Evolutionary conservation across 2,797 vertebrate genomes (phyloP), one percentile per base, ranked within the genome.

Genomic region (Rhinoraja longicauda): DNA sequence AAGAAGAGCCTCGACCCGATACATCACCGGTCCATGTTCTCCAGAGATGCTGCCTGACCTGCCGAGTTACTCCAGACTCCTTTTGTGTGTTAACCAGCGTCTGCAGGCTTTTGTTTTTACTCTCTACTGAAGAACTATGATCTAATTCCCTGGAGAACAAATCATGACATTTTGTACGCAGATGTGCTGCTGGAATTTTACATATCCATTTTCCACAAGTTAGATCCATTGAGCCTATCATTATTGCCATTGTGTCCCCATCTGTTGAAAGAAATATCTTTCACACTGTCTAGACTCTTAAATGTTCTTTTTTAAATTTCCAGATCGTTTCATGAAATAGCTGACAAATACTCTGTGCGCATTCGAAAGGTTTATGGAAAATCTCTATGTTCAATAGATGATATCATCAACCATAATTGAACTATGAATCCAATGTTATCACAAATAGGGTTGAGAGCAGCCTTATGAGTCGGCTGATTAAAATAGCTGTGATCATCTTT

Each of bases 161-260:
- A 73, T 26, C 39, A 29, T 72, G 67, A 72, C 67, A 53, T 91
- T 91, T 91, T 10, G 15, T 91, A 39, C 90, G 72, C 90, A 92
- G 45, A 75, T 73, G 39, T 53, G 67, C 36, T 26, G 45, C 24
- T 73, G 70, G 70, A 92, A 92, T 73, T 88, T 88, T 92, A 73
- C 64, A 73, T 64, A 72, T 39, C 67, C 67, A 90, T 32, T 90
- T 90, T 90, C 86, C 32, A 91, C 24, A 21, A 26, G 32, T 73
- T 91, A 70, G n/a, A 90, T 70, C 17, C 90, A 90, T 90, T 70
- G 86, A 90, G 59, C 24, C 45, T 26, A 91, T 70, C 8, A 9
- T 64, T 70, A 73, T 21, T 72, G 88, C 21, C 3, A 12, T 72
- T 39, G 39, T 36, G 70, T 24, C 64, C 72, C 64, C 88, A 90